A percentile compares a stretch with the other conserved stretches of the same genome.
Conservation (phyloP, 2,888 invertebrate genomes). For the Sesamia inferens region DNA sequence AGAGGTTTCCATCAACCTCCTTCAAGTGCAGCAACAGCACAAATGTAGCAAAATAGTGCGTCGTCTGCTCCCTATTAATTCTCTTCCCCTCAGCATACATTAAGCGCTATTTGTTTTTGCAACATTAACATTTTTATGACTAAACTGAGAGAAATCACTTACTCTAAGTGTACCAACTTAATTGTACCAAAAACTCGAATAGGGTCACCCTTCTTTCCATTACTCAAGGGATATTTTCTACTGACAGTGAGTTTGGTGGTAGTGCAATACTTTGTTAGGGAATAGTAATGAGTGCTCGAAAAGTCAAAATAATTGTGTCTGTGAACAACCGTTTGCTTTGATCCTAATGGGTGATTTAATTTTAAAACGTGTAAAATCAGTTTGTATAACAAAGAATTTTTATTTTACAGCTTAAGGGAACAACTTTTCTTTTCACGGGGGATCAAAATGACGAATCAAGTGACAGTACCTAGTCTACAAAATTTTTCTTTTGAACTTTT, state of each 20-base stretch:
- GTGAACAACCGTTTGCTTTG: slow-evolving; percentile 60
- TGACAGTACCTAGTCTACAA: background rate
- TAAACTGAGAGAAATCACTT: slow-evolving; percentile 87
- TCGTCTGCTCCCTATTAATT: slow-evolving; percentile 75
- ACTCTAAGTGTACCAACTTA: slow-evolving; percentile 75
- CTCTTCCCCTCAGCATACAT: slow-evolving; percentile 86
- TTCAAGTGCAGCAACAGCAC: slow-evolving; percentile 73
- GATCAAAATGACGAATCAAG: background rate
- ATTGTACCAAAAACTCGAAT: slow-evolving; percentile 27
- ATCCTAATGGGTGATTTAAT: slow-evolving; percentile 52
- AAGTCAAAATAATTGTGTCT: slow-evolving; percentile 63
- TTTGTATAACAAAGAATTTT: slow-evolving; percentile 17
- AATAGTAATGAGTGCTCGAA: slow-evolving; percentile 61
- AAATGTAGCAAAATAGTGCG: slow-evolving; percentile 66
- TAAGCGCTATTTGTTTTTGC: slow-evolving; percentile 88
- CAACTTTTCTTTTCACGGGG: background rate
- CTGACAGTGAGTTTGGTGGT: background rate
- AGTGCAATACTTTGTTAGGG: slow-evolving; percentile 19
- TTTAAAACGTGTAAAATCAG: slow-evolving; percentile 32
- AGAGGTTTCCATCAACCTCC: slow-evolving; percentile 58
- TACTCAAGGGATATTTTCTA: slow-evolving; percentile 47
- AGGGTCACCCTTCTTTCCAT: slow-evolving; percentile 32
- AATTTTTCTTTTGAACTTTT: background rate
- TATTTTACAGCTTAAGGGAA: slow-evolving; percentile 10
- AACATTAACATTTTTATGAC: slow-evolving; percentile 90